These are phyloP conservation scores for Teleogryllus occipitalis DNA, from an alignment of 1,140 invertebrate species.

Conservation along the genomic window DNA sequence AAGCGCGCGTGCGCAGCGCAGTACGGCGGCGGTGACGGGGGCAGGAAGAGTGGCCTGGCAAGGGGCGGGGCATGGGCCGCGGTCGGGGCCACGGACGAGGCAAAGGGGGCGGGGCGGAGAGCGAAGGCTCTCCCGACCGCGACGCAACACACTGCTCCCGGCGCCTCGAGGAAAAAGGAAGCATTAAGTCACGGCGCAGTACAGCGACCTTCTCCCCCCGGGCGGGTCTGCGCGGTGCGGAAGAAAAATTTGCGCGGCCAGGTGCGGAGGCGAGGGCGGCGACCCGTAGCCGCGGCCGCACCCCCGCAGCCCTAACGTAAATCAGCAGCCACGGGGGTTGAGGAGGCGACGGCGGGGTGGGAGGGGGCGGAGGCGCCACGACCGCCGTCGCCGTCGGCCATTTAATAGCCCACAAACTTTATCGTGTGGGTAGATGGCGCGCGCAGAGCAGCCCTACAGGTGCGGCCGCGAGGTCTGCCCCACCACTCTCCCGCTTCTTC, in stretches of 20 bases:
- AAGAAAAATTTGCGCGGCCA: conserved; percentile 3
- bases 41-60: background rate
- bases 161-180: background rate
- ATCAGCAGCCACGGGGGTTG: background rate
- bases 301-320: background rate
- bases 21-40: no score
- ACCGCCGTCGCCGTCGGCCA: background rate
- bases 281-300: background rate
- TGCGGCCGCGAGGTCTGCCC: background rate
- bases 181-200: background rate
- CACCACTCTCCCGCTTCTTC: background rate
- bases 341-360: no score
- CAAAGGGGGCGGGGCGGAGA: background rate
- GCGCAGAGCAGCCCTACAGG: conserved; percentile 2
- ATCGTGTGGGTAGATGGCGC: conserved; percentile 2
- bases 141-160: background rate
- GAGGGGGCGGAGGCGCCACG: background rate
- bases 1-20: background rate
- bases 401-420: conserved; percentile 5
- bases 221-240: background rate
- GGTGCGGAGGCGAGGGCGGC: background rate
- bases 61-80: background rate
- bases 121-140: background rate
- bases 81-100: background rate
- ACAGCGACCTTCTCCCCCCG: background rate